Conservation (phyloP, 1,140 invertebrate species). For the Anoplolepis gracilipes region DNA sequence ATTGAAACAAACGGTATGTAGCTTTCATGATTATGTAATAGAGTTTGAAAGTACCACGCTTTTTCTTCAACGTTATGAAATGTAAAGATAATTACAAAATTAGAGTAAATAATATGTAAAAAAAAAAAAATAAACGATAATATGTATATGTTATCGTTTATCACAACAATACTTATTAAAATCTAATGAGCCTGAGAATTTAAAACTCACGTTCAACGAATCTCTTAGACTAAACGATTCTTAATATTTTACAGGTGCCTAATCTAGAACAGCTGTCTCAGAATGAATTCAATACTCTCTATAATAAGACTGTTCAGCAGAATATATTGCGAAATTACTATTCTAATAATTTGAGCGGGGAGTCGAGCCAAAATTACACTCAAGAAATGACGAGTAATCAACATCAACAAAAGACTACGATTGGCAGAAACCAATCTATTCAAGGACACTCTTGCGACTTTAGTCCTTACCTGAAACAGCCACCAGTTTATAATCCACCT, state of each 20-base stretch:
- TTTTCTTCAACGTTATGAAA: too few relatives aligned
- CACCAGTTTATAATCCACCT: conserved; percentile 82
- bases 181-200: not conserved
- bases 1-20: conserved; percentile 80
- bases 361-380: conserved; percentile 57
- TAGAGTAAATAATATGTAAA: not conserved
- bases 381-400: conserved; percentile 52
- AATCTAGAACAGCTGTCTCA: conserved; percentile 83
- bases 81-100: not conserved
- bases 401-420: conserved; percentile 59
- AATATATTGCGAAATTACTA: conserved; percentile 83
- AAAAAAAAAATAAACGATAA: not conserved
- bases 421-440: conserved; percentile 43
- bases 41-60: too few relatives aligned
- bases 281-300: conserved; percentile 84
- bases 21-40: not conserved
- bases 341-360: conserved; percentile 61
- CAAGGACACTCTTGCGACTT: conserved; percentile 78
- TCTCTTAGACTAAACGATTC: not conserved
- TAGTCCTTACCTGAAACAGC: conserved; percentile 81
- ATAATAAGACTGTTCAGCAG: conserved; percentile 85
- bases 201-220: not conserved
- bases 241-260: conserved; percentile 67
- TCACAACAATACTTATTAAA: not conserved
- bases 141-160: too few relatives aligned